Evolutionary conservation across 2,888 invertebrate genomes (phyloP).

Genomic region (Siphlonurus alternatus): DNA sequence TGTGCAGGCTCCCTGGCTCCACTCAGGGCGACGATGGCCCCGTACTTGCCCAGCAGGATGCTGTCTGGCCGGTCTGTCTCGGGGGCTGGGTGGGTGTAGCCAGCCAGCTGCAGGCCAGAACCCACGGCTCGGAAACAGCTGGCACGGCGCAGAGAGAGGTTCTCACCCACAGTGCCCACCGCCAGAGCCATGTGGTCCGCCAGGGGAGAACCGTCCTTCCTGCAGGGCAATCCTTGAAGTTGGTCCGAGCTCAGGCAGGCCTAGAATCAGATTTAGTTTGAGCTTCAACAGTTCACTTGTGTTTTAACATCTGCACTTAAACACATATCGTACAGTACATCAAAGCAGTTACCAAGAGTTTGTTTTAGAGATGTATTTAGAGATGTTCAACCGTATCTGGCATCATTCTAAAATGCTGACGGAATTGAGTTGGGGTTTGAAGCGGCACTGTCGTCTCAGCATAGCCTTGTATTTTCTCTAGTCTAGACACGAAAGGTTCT

Average conservation of each 20-base stretch:
- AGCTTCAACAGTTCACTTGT: too few species aligned
- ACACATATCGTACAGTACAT: too few species aligned
- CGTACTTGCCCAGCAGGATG: slow-evolving; percentile 54
- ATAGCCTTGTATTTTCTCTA: too few species aligned
- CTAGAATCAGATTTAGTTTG: too few species aligned
- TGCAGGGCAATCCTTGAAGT: slow-evolving; percentile 40
- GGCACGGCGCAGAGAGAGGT: slow-evolving; percentile 64
- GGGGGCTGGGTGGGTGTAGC: slow-evolving; percentile 66
- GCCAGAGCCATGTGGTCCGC: slow-evolving; percentile 67
- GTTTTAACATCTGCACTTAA: too few species aligned
- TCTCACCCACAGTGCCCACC: slow-evolving; percentile 83
- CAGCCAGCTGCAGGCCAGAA: slow-evolving; percentile 34
- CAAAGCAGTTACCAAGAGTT: too few species aligned
- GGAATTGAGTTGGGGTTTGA: too few species aligned
- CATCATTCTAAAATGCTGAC: too few species aligned
- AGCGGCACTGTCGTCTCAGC: too few species aligned
- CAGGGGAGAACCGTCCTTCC: slow-evolving; percentile 44
- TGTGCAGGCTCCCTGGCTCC: slow-evolving; percentile 21
- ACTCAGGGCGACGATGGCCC: slow-evolving; percentile 60
- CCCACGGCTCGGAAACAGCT: slow-evolving; percentile 45
- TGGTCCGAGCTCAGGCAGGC: slow-evolving; percentile 43
- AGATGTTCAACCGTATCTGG: too few species aligned
- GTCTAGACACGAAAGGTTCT: too few species aligned
- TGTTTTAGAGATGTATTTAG: too few species aligned
- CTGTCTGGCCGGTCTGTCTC: slow-evolving; percentile 26